Evolutionary conservation across 2,113 vertebrate species (phyloP).

Genomic region (Sitta europaea): DNA sequence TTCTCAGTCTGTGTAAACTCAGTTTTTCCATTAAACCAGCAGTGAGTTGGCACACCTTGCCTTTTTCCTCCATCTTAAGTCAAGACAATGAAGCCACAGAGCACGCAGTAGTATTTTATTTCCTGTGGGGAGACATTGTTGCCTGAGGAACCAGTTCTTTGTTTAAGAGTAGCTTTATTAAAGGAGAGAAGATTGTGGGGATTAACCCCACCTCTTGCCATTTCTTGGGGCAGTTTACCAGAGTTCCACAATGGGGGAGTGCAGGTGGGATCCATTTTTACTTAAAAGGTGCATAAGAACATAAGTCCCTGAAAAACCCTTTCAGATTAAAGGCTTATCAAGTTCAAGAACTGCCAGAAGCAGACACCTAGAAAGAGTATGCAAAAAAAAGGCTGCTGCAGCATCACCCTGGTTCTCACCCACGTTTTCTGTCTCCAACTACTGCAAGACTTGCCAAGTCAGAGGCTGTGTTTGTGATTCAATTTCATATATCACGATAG

Average conservation of each 20-base stretch:
- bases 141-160: neutral
- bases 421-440: neutral
- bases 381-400: neutral
- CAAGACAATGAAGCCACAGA: conserved; percentile 7
- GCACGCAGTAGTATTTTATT: neutral
- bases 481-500: neutral
- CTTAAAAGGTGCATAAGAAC: neutral
- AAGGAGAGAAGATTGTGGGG: neutral
- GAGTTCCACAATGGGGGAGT: neutral
- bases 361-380: neutral
- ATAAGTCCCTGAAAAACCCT: neutral
- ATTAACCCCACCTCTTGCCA: neutral
- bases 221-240: neutral
- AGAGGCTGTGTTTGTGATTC: neutral
- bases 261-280: neutral
- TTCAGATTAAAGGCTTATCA: neutral
- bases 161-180: neutral
- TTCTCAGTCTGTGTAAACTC: neutral
- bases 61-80: neutral
- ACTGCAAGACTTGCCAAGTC: neutral
- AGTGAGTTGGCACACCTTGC: neutral
- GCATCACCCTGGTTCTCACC: neutral
- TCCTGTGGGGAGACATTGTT: neutral
- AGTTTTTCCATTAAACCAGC: conserved; percentile 7
- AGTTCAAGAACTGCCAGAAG: neutral